Evolutionary conservation across 2,888 invertebrate species (phyloP).

Genomic region (Chloromyia formosa): DNA sequence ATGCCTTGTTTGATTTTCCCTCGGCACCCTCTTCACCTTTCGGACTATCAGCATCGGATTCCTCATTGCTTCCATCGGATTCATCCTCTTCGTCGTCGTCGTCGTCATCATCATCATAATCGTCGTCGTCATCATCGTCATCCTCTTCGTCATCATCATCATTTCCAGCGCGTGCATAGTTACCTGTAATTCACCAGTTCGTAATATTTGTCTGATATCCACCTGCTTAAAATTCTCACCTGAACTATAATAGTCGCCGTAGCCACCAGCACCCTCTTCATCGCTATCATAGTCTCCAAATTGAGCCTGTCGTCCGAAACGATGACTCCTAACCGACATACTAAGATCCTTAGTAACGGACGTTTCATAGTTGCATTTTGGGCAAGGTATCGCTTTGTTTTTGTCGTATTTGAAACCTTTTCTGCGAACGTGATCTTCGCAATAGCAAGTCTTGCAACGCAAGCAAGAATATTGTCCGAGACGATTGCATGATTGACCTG

Average conservation of each 20-base stretch:
- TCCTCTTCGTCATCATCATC: conserved; percentile 66
- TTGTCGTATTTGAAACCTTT: conserved; percentile 90
- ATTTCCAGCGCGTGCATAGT: conserved; percentile 53
- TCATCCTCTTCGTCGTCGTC: conserved; percentile 59
- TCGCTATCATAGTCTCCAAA: conserved; percentile 71
- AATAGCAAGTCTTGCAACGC: conserved; percentile 94
- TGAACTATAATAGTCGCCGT: conserved; percentile 45
- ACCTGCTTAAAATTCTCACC: conserved; percentile 50
- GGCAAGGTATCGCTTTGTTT: conserved; percentile 87
- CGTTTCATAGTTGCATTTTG: conserved; percentile 94
- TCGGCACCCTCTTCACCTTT: background rate
- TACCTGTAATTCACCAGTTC: background rate
- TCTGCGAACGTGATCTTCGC: conserved; percentile 93
- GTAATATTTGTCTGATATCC: too few relatives aligned
- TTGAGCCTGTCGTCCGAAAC: conserved; percentile 86
- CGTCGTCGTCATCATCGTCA: conserved; percentile 65
- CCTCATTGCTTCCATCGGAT: conserved; percentile 62
- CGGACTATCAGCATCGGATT: conserved; percentile 24
- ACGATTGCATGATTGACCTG: conserved; percentile 85
- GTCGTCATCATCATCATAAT: conserved; percentile 66
- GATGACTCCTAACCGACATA: conserved; percentile 91
- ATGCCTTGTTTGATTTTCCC: background rate
- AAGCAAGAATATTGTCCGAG: conserved; percentile 95
- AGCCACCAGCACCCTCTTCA: conserved; percentile 58
- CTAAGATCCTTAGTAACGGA: conserved; percentile 92